Base-by-base conservation (phyloP, 2,113 vertebrate species). In the Sapayoa aenigma region DNA sequence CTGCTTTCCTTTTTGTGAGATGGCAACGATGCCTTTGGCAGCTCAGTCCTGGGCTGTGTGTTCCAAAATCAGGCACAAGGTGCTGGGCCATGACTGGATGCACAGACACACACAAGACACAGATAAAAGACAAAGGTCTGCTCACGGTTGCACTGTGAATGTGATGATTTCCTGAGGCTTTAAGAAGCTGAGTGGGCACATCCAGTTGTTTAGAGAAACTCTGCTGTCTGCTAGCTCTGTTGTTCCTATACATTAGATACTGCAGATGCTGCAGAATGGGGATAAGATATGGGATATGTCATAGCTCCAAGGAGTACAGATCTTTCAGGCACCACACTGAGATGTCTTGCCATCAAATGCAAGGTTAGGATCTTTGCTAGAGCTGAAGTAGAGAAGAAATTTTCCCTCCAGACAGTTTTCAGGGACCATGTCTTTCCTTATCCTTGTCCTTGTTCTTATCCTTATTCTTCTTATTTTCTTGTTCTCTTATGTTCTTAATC, bases 71-170 rank as follows among this genome's bases (percentile, higher is more conserved):
- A 18, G 55, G 44, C 33, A 19, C 22, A 8, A 52, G 22, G 47
- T 0, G 1, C 80, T 77, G 49, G 14, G 81, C 69, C 14, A 1
- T 3, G 14, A 28, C 35, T 35, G 44, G 11, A 41, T 80, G 30
- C 55, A 20, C 0, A 52, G 31, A 11, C 49, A 6, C 21, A 3
- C 3, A 7, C 14, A 10, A 14, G 12, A 42, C 16, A 66, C 0
- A 27, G 41, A 9, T 11, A 2, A n/a, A 15, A 77, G 21, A 39
- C 10, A n/a, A 83, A 17, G 12, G 5, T 22, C 67, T 86, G 63
- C 17, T 30, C 5, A 5, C 31, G 4, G 6, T 3, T 33, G 27
- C 25, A 14, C 14, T 0, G 1, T 5, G 28, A 23, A 3, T 5
- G 28, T n/a, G 46, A 22, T 2, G 2, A 21, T 4, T 67, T 55